A percentile compares a stretch with the other conserved stretches of the same genome.
Evolutionary conservation across 92 coral and sea anemone genomes (phyloP).

Genomic region (Porites evermanni): DNA sequence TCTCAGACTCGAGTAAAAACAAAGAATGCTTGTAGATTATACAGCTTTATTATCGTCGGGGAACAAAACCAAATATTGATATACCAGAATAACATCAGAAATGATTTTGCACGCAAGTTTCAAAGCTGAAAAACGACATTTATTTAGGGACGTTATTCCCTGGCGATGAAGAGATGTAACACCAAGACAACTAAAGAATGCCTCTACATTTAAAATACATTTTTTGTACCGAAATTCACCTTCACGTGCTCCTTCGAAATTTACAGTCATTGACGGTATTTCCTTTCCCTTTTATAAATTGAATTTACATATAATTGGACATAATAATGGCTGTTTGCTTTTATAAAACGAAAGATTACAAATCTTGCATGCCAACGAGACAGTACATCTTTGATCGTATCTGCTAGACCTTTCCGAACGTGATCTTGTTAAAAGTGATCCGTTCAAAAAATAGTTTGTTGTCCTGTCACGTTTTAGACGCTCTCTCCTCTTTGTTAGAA

Average conservation of each 20-base stretch:
- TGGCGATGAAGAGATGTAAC: no score
- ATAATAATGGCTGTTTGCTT: slow-evolving; percentile 16
- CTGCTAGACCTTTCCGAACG: neutral
- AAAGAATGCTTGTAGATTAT: neutral
- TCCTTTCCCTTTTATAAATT: neutral
- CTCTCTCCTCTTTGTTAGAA: neutral
- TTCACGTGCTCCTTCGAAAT: neutral
- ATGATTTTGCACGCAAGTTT: neutral
- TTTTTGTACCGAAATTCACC: neutral
- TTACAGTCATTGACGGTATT: neutral
- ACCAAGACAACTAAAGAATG: neutral
- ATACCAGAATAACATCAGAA: neutral
- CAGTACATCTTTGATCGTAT: neutral
- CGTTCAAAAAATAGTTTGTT: neutral
- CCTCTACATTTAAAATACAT: neutral
- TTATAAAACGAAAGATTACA: neutral
- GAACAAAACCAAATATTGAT: neutral
- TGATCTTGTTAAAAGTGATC: neutral
- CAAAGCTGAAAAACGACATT: neutral
- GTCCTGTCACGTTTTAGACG: neutral
- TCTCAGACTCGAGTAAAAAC: no score
- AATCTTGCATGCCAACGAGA: neutral
- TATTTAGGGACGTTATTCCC: no score
- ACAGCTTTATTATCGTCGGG: neutral
- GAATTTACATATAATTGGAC: neutral